Evolutionary conservation across 1,140 invertebrate species (phyloP), one percentile per base, ranked within the genome.

Genomic region (Popillia japonica): DNA sequence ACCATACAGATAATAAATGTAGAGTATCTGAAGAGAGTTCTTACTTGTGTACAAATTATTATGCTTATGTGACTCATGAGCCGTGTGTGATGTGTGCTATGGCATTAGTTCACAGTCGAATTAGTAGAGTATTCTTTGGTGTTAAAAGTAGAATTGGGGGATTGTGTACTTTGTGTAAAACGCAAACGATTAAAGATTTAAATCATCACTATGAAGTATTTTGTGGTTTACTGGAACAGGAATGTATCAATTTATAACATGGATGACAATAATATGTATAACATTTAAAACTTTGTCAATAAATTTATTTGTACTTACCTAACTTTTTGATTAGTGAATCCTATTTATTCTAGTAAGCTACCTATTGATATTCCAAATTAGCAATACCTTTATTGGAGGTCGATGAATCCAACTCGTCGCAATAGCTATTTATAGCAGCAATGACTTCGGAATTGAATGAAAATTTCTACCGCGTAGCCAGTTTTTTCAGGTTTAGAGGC

Each of bases 51-150:
- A 98, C 96, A 0, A 93, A 94, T 9, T 97, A 96, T 87, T 94
- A 96, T 88, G 85, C 95, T 0, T 98, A 97, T 85, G 84, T 96
- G 11, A 91, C 93, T 1, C 89, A 89, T 77, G 97, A 99, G 85
- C 97, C 97, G 0, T 99, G 98, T 87, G 85, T 95, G 2, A 96
- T 99, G 92, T 98, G 98, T 88, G 90, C 95, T 0, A 99, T 99
- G 97, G 97, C 94, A 0, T 86, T 99, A 68, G 90, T 98, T 0
- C 98, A 99, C 87, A 96, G 95, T 34, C 88, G 98, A 81, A 92
- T 92, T 0, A 91, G 91, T 40, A 89, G 94, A 80, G 91, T 98
- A 0, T 98, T 98, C 86, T 98, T 95, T 85, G 89, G 90, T 11
- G 78, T 87, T 0, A 91, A 91, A 76, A 80, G 78, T 0, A 77